These are phyloP conservation scores for Hiodon alosoides DNA, from an alignment of 2,113 vertebrate genomes.

Conservation along the genomic window DNA sequence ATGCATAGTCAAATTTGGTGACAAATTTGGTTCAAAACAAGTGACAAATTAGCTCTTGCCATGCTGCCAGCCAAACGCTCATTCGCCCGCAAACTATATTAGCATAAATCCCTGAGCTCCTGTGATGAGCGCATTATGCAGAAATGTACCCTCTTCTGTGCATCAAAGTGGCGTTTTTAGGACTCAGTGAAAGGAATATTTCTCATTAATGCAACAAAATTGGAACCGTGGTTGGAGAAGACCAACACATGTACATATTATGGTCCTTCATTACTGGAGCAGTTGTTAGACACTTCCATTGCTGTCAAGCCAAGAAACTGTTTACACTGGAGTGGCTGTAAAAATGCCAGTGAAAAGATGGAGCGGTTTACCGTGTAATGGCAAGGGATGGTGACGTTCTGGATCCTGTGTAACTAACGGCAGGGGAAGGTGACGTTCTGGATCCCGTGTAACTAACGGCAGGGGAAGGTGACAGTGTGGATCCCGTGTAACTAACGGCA, in stretches of 20 bases:
- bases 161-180: background rate
- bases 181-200: slow-evolving; percentile 11
- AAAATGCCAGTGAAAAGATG: slow-evolving; percentile 5
- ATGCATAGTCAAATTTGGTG: slow-evolving; percentile 29
- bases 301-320: slow-evolving; percentile 8
- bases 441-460: too few relatives aligned
- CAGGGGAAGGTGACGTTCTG: too few relatives aligned
- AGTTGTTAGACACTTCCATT: slow-evolving; percentile 3
- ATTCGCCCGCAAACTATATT: background rate
- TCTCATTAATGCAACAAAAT: background rate
- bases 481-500: too few relatives aligned
- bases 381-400: too few relatives aligned
- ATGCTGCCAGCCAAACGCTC: slow-evolving; percentile 4
- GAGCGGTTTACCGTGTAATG: too few relatives aligned
- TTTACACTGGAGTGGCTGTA: background rate
- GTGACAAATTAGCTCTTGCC: slow-evolving; percentile 19
- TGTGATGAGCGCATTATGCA: background rate
- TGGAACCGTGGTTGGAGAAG: background rate
- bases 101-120: background rate
- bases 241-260: background rate
- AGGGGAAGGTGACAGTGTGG: too few relatives aligned
- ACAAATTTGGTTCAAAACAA: slow-evolving; percentile 25
- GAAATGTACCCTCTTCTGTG: background rate
- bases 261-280: background rate
- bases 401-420: too few relatives aligned